A percentile compares a stretch with the other conserved stretches of the same genome.
These are phyloP conservation scores for Erebia aethiops DNA, from an alignment of 2,888 invertebrate species.

Conservation along the genomic window DNA sequence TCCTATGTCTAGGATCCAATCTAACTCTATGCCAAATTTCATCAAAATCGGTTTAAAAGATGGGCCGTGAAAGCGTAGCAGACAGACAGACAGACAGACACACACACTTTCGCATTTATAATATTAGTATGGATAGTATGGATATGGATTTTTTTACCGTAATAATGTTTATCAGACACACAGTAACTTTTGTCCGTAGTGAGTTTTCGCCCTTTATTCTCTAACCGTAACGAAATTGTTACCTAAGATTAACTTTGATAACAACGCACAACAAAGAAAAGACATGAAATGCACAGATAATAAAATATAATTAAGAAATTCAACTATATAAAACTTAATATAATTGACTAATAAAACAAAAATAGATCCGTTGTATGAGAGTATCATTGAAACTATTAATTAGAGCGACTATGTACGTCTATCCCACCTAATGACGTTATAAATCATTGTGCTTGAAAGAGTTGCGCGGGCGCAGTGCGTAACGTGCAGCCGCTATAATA, in stretches of 20 bases:
- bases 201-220: neutral
- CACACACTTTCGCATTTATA: too few relatives aligned
- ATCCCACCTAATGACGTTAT: slow-evolving; percentile 51
- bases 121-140: too few relatives aligned
- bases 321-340: neutral
- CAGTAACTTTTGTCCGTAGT: too few relatives aligned
- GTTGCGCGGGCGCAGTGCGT: slow-evolving; percentile 51
- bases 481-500: slow-evolving; percentile 52
- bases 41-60: too few relatives aligned
- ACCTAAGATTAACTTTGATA: neutral
- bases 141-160: too few relatives aligned
- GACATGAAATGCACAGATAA: neutral
- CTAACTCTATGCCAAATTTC: too few relatives aligned
- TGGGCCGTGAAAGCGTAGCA: too few relatives aligned
- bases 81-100: too few relatives aligned
- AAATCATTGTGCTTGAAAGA: slow-evolving; percentile 56
- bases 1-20: too few relatives aligned
- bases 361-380: slow-evolving; percentile 25
- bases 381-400: slow-evolving; percentile 40
- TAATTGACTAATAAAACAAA: slow-evolving; percentile 12
- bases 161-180: too few relatives aligned
- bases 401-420: slow-evolving; percentile 42
- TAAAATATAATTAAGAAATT: neutral
- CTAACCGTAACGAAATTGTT: neutral
- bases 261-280: neutral